Percentiles rank a stretch among this genome's conserved stretches.
Evolutionary conservation across 2,797 vertebrate species (phyloP).

Genomic region (Gymnoscopelus microlampas): DNA sequence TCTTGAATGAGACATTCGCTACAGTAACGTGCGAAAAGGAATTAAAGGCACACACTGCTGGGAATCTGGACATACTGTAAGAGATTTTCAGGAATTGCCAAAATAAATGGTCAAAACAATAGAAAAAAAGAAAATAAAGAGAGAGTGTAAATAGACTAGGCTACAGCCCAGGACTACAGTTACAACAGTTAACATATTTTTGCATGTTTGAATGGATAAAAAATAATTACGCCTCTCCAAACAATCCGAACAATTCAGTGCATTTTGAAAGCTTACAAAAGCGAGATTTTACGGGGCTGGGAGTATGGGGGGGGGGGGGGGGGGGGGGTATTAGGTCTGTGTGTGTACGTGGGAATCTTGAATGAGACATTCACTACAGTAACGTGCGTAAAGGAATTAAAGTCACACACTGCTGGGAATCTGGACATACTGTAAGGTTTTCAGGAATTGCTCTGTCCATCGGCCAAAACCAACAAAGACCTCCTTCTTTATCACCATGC

Average conservation of each 20-base stretch:
- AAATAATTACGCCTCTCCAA: slow-evolving; percentile 20
- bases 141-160: not conserved
- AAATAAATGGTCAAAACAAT: not conserved
- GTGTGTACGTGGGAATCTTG: too few species aligned
- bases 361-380: not conserved
- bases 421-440: slow-evolving; percentile 27
- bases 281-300: slow-evolving; percentile 15
- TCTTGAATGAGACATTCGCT: too few species aligned
- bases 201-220: slow-evolving; percentile 25
- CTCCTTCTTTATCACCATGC: slow-evolving; percentile 42
- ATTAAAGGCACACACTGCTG: slow-evolving; percentile 34
- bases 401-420: slow-evolving; percentile 40
- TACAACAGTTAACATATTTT: slow-evolving; percentile 22
- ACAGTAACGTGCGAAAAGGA: slow-evolving; percentile 12
- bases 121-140: not conserved
- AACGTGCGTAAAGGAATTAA: slow-evolving; percentile 22
- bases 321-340: too few species aligned
- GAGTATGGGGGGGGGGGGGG: not conserved
- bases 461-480: slow-evolving; percentile 69
- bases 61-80: slow-evolving; percentile 30
- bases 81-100: slow-evolving; percentile 33
- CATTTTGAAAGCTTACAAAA: slow-evolving; percentile 37
- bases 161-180: not conserved
- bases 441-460: slow-evolving; percentile 34
- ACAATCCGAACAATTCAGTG: slow-evolving; percentile 24